Evolutionary conservation across 2,113 vertebrate species (phyloP), one percentile per base, ranked within the genome.

Genomic region (Pangasianodon gigas): DNA sequence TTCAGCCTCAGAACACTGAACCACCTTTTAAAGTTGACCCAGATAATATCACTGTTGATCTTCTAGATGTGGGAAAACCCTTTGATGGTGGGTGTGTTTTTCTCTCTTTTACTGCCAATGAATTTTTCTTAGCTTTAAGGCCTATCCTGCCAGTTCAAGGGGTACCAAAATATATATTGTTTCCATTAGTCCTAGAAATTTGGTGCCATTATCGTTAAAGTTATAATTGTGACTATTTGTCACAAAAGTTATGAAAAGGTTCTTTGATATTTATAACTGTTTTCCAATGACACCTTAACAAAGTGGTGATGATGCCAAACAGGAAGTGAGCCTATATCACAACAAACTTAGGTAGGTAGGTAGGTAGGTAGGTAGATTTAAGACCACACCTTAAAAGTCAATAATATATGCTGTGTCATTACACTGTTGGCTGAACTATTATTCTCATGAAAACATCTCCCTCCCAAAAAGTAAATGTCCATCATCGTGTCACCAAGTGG

Each of bases 21-120:
- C 0, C 77, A 21, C 75, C 69, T 67, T 91, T 79, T 37, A 77
- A 3, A 11, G 56, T 91, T 44, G 3, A 9, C 2, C 90, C 90
- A 79, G 79, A 87, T 26, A 4, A 1, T 13, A 9, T n/a, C 6
- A 54, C 0, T 21, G n/a, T 89, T 67, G 6, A 0, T 0, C 0
- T 0, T 18, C 41, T 54, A 29, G 3, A 62, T 10, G 3, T 82
- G 24, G 65, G 62, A 82, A 51, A 1, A 2, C 0, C 0, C 14
- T 13, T 74, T 89, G 1, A 24, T 1, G 84, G 90, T 89, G n/a
- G 18, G 87, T 88, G 21, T 54, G 8, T 46, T 13, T 52, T 51
- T 2, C 26, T 44, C 8, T 5, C 18, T 81, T 83, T 81, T 46
- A 26, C 77, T 48, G 9, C 4, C 24, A 80, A 2, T 29, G 5